Conservation (phyloP, 2,797 vertebrate species). For the Phoxinus dragarum region DNA sequence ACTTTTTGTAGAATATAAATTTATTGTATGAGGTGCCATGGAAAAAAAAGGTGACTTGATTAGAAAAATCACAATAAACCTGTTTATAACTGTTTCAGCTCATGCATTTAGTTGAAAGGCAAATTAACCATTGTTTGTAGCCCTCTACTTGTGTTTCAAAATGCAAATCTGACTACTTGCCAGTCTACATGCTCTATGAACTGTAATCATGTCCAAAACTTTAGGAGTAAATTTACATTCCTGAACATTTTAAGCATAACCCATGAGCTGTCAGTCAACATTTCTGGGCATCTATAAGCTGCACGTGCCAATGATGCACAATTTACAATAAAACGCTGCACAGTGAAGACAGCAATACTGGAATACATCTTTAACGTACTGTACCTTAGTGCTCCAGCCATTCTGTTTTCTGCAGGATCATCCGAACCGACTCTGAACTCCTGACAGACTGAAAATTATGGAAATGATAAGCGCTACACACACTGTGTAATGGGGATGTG, state of each 20-base stretch:
- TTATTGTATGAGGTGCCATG: background rate
- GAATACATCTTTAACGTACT: background rate
- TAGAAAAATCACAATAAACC: background rate
- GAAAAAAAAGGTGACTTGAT: background rate
- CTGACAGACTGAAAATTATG: constrained; percentile 52
- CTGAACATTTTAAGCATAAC: background rate
- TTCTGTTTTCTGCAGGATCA: constrained; percentile 61
- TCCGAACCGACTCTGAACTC: constrained; percentile 43
- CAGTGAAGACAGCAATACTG: background rate
- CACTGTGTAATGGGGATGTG: constrained; percentile 60
- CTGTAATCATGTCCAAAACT: background rate
- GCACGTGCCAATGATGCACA: background rate
- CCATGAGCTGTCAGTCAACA: background rate
- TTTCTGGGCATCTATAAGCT: background rate
- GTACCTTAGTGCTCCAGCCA: constrained; percentile 78
- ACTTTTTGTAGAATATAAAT: background rate
- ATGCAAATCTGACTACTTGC: background rate
- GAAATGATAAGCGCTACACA: constrained; percentile 38
- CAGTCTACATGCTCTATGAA: background rate
- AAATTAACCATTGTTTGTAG: background rate
- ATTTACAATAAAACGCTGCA: background rate
- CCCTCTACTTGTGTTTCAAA: background rate
- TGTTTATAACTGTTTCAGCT: background rate
- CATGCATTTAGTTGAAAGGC: background rate
- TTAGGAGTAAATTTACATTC: background rate